phyloP scores from a whole-genome alignment of 2,888 invertebrate genomes.

The Craniophora ligustri region DNA sequence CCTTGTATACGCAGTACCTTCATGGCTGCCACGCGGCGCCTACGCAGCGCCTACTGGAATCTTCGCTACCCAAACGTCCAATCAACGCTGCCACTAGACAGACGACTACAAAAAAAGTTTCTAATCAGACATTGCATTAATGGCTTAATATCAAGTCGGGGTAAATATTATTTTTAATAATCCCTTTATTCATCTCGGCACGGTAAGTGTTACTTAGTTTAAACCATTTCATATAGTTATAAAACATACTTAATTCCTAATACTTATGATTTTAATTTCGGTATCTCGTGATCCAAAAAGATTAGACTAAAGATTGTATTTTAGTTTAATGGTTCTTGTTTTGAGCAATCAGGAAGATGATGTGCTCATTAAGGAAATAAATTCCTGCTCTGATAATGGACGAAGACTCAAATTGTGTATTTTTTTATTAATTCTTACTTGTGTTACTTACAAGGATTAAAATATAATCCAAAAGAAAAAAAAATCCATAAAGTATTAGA shows the following conservation, averaged over 20 bases:
- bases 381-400: constrained; percentile 13
- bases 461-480: too few species aligned
- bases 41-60: not conserved
- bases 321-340: constrained; percentile 68
- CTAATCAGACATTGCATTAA: constrained; percentile 16
- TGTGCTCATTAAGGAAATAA: constrained; percentile 38
- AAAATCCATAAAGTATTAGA: not conserved
- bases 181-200: constrained; percentile 66
- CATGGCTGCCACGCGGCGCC: not conserved
- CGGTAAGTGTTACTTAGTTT: constrained; percentile 67
- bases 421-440: constrained; percentile 18
- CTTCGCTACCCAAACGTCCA: too few species aligned
- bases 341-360: constrained; percentile 61
- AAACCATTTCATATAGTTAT: constrained; percentile 69
- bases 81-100: not conserved
- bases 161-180: constrained; percentile 73
- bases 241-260: constrained; percentile 72
- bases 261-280: constrained; percentile 73
- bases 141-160: constrained; percentile 17
- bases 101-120: constrained; percentile 11
- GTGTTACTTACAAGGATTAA: too few species aligned
- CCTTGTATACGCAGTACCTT: too few species aligned
- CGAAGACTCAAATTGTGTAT: constrained; percentile 19
- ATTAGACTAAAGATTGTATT: constrained; percentile 69
- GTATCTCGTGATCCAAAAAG: constrained; percentile 66